These are phyloP conservation scores for Machimus atricapillus DNA, from an alignment of 2,888 invertebrate genomes.

Conservation along the genomic window DNA sequence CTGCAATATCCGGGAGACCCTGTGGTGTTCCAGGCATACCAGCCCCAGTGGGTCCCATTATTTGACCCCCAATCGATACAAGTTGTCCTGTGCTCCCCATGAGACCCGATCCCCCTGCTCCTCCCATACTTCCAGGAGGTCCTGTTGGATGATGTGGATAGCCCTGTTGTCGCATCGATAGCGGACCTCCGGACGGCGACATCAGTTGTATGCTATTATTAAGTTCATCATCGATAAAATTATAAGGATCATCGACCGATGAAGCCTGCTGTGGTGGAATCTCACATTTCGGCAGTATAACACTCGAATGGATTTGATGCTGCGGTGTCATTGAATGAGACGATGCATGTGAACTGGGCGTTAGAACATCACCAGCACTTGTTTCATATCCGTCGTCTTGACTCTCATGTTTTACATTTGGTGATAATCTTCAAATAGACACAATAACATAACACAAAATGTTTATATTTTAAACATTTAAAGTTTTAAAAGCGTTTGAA, in stretches of 20 bases:
- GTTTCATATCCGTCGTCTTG: constrained; percentile 92
- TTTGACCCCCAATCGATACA: constrained; percentile 26
- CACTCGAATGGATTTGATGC: constrained; percentile 42
- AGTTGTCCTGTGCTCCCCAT: neutral
- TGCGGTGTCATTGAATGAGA: constrained; percentile 46
- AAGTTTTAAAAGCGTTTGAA: too few relatives aligned
- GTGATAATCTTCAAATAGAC: constrained; percentile 52
- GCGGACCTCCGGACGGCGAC: constrained; percentile 47
- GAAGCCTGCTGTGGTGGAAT: constrained; percentile 39
- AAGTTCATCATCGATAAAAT: constrained; percentile 81
- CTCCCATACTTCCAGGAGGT: neutral
- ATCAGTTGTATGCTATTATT: constrained; percentile 53
- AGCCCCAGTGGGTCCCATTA: constrained; percentile 5
- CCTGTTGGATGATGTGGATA: constrained; percentile 38
- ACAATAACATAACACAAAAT: too few relatives aligned
- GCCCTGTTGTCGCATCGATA: constrained; percentile 41
- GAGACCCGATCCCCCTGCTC: neutral
- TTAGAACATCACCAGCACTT: constrained; percentile 70
- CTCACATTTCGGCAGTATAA: constrained; percentile 41
- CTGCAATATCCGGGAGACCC: constrained; percentile 49
- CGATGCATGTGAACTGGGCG: constrained; percentile 58
- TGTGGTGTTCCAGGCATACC: neutral
- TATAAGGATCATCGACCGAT: constrained; percentile 75
- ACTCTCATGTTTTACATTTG: constrained; percentile 69
- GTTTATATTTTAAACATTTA: neutral